These are phyloP conservation scores for Cuniculus paca DNA, from an alignment of 2,797 vertebrate genomes.

Conservation along the genomic window DNA sequence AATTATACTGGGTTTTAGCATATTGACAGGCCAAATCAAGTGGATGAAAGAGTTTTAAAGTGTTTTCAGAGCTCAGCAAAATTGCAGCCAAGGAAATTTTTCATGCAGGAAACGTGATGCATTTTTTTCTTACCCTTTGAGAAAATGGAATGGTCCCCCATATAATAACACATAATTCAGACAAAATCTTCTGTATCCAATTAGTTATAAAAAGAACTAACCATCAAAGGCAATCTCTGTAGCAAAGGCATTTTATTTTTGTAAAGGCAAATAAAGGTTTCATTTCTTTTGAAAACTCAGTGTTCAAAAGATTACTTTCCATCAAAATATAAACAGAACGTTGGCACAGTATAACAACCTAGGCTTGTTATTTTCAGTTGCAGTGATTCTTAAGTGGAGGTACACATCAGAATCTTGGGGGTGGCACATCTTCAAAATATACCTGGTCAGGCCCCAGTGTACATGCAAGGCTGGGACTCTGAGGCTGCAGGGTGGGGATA, in stretches of 20 bases:
- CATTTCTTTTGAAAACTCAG: conserved; percentile 62
- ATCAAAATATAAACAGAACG: conserved; percentile 51
- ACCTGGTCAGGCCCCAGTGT: not conserved
- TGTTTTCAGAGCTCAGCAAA: conserved; percentile 68
- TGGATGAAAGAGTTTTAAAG: conserved; percentile 48
- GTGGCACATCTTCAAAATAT: not conserved
- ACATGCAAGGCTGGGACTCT: not conserved
- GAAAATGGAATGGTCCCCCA: conserved; percentile 60
- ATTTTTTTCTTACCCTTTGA: conserved; percentile 64
- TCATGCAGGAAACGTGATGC: conserved; percentile 47
- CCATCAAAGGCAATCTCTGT: conserved; percentile 58
- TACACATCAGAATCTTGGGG: not conserved
- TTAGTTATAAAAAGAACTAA: conserved; percentile 68
- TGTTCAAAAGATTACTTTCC: conserved; percentile 57
- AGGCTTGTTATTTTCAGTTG: conserved; percentile 60
- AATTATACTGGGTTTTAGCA: conserved; percentile 36
- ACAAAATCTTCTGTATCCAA: conserved; percentile 54
- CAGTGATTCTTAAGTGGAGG: conserved; percentile 30
- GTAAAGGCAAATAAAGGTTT: conserved; percentile 56
- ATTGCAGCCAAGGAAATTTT: conserved; percentile 53
- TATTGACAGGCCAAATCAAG: conserved; percentile 51
- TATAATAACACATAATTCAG: conserved; percentile 55
- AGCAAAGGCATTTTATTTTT: conserved; percentile 68
- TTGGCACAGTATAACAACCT: not conserved
- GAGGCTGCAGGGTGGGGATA: not conserved